phyloP scores from a whole-genome alignment of 2,113 vertebrate species.

The Spea bombifrons region DNA sequence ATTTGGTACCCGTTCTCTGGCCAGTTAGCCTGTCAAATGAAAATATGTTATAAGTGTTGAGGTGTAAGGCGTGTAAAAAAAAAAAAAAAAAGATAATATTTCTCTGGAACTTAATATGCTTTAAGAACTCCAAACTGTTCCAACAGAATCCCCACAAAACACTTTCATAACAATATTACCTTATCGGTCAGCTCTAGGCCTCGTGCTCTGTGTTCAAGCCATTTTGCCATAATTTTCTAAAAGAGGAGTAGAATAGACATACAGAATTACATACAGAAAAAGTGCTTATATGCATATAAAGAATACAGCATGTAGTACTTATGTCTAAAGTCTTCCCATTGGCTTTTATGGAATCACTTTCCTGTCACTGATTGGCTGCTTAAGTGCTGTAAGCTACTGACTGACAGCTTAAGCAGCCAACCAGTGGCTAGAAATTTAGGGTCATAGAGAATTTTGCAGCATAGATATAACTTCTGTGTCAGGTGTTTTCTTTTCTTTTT shows the following conservation, averaged over 20 bases:
- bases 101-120: neutral
- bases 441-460: too few species aligned
- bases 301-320: too few species aligned
- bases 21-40: conserved; percentile 78
- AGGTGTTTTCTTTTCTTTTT: too few species aligned
- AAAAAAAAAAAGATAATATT: neutral
- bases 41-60: neutral
- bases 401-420: too few species aligned
- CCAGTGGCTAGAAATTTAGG: too few species aligned
- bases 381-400: too few species aligned
- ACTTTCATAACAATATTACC: conserved; percentile 61
- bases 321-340: too few species aligned
- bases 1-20: conserved; percentile 89
- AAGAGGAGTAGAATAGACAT: neutral
- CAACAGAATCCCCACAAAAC: neutral
- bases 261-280: neutral
- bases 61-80: too few species aligned
- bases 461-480: too few species aligned
- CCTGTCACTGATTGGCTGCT: too few species aligned
- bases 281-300: too few species aligned
- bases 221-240: conserved; percentile 84
- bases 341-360: too few species aligned
- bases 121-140: neutral
- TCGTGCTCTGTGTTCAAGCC: conserved; percentile 85
- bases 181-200: conserved; percentile 92